Percentiles rank a stretch among this genome's conserved stretches.
Evolutionary conservation across 2,797 vertebrate species (phyloP).

Genomic region (Scolopax rusticola): DNA sequence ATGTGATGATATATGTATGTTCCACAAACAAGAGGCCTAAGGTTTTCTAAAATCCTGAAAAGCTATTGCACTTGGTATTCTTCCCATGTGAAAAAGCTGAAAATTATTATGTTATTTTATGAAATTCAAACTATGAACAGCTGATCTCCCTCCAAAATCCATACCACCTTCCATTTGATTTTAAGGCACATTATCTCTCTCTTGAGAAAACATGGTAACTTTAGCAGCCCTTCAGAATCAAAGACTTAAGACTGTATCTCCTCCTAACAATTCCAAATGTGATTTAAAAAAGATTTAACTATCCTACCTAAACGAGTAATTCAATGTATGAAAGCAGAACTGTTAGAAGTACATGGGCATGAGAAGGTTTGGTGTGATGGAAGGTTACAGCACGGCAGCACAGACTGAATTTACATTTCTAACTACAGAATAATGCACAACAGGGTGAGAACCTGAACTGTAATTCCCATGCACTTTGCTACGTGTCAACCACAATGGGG

Average conservation of each 20-base stretch:
- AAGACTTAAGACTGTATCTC: neutral
- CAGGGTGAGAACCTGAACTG: neutral
- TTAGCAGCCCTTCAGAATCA: neutral
- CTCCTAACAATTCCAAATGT: neutral
- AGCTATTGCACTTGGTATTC: neutral
- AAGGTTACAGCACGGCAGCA: neutral
- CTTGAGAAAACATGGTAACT: neutral
- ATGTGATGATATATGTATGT: neutral
- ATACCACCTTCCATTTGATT: neutral
- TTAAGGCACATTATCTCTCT: neutral
- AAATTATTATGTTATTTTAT: neutral
- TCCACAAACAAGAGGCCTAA: neutral
- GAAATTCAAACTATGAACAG: neutral
- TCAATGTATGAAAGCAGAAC: neutral
- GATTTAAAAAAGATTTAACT: neutral
- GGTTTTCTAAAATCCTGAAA: neutral
- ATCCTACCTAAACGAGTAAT: neutral
- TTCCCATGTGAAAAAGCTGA: neutral
- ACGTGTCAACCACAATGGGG: neutral
- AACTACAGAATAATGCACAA: neutral
- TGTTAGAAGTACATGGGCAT: neutral
- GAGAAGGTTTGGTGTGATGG: neutral
- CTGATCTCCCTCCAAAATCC: neutral
- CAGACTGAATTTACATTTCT: neutral
- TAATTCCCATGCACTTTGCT: neutral